These are phyloP conservation scores for Prochilodus magdalenae DNA, from an alignment of 2,113 vertebrate species.

Conservation along the genomic window DNA sequence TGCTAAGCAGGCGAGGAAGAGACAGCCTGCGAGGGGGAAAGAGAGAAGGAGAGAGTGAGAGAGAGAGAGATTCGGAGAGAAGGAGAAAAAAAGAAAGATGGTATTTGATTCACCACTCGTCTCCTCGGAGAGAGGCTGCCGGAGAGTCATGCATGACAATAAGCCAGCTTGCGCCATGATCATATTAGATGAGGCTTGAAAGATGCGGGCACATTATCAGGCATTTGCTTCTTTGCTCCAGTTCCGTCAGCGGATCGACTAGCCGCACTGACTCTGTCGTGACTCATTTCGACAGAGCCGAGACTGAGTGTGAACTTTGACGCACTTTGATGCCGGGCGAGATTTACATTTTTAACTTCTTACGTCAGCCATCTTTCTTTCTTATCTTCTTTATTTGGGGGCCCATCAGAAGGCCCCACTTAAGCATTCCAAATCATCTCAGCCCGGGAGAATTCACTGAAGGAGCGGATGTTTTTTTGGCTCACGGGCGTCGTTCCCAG, in stretches of 20 bases:
- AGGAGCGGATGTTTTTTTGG: too few relatives aligned
- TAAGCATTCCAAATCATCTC: background rate
- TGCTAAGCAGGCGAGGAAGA: slow-evolving; percentile 53
- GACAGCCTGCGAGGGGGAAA: slow-evolving; percentile 21
- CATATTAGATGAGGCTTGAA: slow-evolving; percentile 43
- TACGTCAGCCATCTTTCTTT: slow-evolving; percentile 10
- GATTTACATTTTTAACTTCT: slow-evolving; percentile 30
- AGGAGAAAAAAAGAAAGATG: background rate
- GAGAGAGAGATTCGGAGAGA: background rate
- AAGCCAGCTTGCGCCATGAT: slow-evolving; percentile 49
- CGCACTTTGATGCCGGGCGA: slow-evolving; percentile 11
- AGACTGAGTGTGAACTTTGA: slow-evolving; percentile 29
- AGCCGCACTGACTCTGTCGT: slow-evolving; percentile 27
- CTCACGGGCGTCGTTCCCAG: background rate
- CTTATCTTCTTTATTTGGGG: background rate
- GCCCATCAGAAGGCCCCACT: slow-evolving; percentile 1
- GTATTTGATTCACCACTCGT: slow-evolving; percentile 50
- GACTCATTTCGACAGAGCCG: slow-evolving; percentile 27
- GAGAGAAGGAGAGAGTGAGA: slow-evolving; percentile 38
- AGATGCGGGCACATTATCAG: slow-evolving; percentile 53
- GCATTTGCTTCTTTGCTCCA: slow-evolving; percentile 50
- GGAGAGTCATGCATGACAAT: slow-evolving; percentile 53
- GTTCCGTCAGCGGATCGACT: slow-evolving; percentile 46
- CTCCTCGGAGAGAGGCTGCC: slow-evolving; percentile 49
- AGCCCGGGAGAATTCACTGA: background rate